A percentile compares a stretch with the other conserved stretches of the same genome.
Conservation (phyloP, 2,888 invertebrate genomes). For the Neuroscelio doddi region DNA sequence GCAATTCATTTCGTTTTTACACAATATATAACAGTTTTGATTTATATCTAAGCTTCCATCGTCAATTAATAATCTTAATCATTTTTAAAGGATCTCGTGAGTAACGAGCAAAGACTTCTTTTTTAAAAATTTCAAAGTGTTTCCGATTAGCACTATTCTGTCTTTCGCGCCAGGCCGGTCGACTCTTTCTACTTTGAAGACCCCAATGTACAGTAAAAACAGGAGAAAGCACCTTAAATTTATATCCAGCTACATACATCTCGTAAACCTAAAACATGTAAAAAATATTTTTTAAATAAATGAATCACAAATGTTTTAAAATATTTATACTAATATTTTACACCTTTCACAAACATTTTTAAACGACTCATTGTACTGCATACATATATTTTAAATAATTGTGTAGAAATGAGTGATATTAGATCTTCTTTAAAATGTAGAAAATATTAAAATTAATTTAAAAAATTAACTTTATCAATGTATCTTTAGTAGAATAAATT, state of each 20-base stretch:
- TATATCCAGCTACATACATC: constrained; percentile 91
- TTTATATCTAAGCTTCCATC: background rate
- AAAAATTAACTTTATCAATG: too few relatives aligned
- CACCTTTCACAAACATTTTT: too few relatives aligned
- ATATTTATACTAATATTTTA: too few relatives aligned
- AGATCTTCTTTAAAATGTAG: too few relatives aligned
- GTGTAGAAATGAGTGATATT: too few relatives aligned
- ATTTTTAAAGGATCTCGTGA: constrained; percentile 77
- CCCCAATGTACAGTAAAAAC: constrained; percentile 94
- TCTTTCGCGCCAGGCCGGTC: constrained; percentile 89
- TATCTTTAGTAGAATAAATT: too few relatives aligned
- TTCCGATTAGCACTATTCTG: constrained; percentile 88
- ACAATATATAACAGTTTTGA: background rate
- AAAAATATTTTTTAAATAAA: too few relatives aligned
- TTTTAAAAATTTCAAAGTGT: constrained; percentile 87
- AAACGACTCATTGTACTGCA: too few relatives aligned
- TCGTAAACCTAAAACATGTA: constrained; percentile 84
- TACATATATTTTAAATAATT: too few relatives aligned
- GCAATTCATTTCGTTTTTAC: too few relatives aligned
- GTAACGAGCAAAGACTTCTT: constrained; percentile 86
- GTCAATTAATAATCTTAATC: constrained; percentile 42
- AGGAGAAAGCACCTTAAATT: constrained; percentile 89
- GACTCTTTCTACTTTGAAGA: constrained; percentile 82
- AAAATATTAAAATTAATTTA: too few relatives aligned
- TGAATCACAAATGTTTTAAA: too few relatives aligned